A percentile compares a stretch with the other conserved stretches of the same genome.
Evolutionary conservation across 2,888 invertebrate species (phyloP).

Genomic region (Stenotaenia linearis): DNA sequence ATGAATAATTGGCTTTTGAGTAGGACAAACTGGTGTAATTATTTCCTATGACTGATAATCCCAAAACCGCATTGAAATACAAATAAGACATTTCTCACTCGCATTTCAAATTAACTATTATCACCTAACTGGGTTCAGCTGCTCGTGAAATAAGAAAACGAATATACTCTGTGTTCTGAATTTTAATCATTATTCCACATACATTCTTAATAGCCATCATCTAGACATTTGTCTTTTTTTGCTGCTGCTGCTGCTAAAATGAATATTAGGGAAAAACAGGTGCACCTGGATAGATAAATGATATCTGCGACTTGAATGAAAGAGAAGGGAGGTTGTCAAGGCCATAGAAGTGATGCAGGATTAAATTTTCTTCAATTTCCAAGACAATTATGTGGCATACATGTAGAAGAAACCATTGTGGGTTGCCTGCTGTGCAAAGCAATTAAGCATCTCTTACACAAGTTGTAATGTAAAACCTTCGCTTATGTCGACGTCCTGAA

Average conservation of each 20-base stretch:
- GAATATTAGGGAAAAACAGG: conserved; percentile 4
- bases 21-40: background rate
- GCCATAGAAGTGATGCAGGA: conserved; percentile 2
- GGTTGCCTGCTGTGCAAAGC: conserved; percentile 16
- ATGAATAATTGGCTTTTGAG: background rate
- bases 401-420: background rate
- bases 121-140: background rate
- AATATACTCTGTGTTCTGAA: background rate
- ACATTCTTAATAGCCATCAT: background rate
- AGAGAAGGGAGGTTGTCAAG: background rate
- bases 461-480: conserved; percentile 24
- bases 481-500: background rate
- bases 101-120: background rate
- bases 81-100: background rate
- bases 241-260: background rate
- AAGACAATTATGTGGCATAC: conserved; percentile 5
- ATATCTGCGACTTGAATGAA: background rate
- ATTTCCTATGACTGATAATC: background rate
- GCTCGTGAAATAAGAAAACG: background rate
- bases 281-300: background rate
- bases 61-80: background rate
- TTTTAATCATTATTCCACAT: background rate
- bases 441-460: conserved; percentile 22
- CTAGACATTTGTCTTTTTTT: background rate
- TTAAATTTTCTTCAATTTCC: conserved; percentile 17